Evolutionary conservation across 2,113 vertebrate species (phyloP).

Genomic region (Tringa solitaria): DNA sequence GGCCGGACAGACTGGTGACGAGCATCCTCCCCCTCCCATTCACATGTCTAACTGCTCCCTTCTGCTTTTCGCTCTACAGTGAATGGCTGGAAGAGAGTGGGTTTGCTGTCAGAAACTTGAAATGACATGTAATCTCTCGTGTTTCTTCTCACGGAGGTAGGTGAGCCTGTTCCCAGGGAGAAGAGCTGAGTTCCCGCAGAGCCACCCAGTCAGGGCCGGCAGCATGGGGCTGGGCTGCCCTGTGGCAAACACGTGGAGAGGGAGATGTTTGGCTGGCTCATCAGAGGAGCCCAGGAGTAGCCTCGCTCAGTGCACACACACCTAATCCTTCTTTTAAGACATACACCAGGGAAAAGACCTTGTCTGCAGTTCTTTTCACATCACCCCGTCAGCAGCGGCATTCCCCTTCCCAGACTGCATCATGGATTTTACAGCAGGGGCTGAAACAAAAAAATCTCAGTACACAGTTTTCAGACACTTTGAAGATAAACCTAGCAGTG

Average conservation of each 20-base stretch:
- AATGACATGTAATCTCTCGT: background rate
- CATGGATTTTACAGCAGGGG: background rate
- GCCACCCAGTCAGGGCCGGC: background rate
- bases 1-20: background rate
- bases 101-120: slow-evolving; percentile 23
- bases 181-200: background rate
- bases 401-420: background rate
- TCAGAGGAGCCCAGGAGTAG: background rate
- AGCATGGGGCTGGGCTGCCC: background rate
- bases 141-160: background rate
- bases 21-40: slow-evolving; percentile 18
- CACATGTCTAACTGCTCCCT: background rate
- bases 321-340: background rate
- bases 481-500: background rate
- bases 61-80: background rate
- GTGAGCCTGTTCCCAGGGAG: background rate
- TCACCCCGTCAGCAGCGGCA: background rate
- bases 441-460: background rate
- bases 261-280: background rate
- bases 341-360: background rate
- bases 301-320: background rate
- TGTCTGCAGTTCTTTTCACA: background rate
- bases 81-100: background rate
- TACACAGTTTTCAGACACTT: background rate
- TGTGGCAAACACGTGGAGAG: background rate